Evolutionary conservation across 2,888 invertebrate genomes (phyloP).

Genomic region (Ecliptopera silaceata): DNA sequence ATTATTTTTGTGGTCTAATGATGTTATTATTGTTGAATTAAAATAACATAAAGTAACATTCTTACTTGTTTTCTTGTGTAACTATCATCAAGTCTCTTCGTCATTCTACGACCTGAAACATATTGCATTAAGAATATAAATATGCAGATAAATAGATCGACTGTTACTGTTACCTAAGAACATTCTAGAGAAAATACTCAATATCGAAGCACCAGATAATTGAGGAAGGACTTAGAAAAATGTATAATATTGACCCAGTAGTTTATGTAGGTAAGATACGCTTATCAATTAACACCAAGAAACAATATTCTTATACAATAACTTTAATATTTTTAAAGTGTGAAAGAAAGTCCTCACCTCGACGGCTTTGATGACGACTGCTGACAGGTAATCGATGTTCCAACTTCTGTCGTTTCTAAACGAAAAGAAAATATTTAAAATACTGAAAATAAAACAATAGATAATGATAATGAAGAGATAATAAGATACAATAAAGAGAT

Average conservation of each 20-base stretch:
- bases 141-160: no score
- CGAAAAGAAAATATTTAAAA: conserved; percentile 1
- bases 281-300: no score
- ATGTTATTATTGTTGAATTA: no score
- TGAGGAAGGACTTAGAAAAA: no score
- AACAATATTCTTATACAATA: no score
- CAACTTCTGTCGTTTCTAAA: conserved; percentile 30
- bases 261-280: no score
- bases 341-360: conserved; percentile 37
- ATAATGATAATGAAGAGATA: background rate
- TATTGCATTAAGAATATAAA: background rate
- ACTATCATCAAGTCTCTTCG: conserved; percentile 49
- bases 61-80: conserved; percentile 45
- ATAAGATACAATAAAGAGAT: background rate
- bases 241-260: no score
- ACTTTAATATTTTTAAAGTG: background rate
- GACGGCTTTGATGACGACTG: conserved; percentile 33
- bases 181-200: no score
- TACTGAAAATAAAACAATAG: background rate
- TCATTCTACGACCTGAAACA: conserved; percentile 44
- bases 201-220: no score
- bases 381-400: conserved; percentile 36
- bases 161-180: no score
- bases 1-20: no score
- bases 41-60: background rate